Evolutionary conservation across 2,888 invertebrate genomes (phyloP), one percentile per base, ranked within the genome.

Genomic region (Cantharis flavilabris): DNA sequence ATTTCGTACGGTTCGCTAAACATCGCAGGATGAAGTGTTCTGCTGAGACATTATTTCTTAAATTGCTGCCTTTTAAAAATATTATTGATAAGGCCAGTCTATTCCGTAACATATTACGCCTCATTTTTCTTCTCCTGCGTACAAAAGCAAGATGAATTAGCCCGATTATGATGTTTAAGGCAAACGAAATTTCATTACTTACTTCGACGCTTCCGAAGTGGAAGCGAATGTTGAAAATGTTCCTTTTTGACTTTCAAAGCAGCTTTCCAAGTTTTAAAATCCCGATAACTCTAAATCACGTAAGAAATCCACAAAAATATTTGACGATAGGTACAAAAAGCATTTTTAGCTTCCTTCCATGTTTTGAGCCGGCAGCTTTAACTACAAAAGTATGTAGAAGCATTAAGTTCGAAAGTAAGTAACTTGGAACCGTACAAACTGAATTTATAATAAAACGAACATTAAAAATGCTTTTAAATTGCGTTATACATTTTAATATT

Each of bases 1-100:
- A 87, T 87, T 87, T 86, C 86, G 86, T 85, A 84, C 86, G 86
- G 86, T 86, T 81, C 82, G 84, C 82, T 85, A 84, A 85, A 85
- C 84, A 83, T 82, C 84, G 81, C 80, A 81, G 83, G 82, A 84
- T 81, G 78, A 83, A 83, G 83, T 81, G 84, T 78, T 71, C 74
- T 75, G 69, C 70, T 79, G 72, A 69, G 71, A 80, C 79, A 77
- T 77, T 76, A 75, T 77, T 70, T 77, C 71, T 63, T 69, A 62
- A 76, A 76, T 76, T 78, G 79, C 69, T 49, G 71, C 69, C 77
- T 62, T 67, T 75, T 70, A 49, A 70, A 78, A 76, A 73, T 70
- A 76, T 78, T 73, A 78, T 76, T 71, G 73, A 70, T 28, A 62
- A 76, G 76, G 72, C 20, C 65, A 3, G 65, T 33, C 33, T 33